Conservation (phyloP, 2,113 vertebrate species). For the Xenopus borealis region DNA sequence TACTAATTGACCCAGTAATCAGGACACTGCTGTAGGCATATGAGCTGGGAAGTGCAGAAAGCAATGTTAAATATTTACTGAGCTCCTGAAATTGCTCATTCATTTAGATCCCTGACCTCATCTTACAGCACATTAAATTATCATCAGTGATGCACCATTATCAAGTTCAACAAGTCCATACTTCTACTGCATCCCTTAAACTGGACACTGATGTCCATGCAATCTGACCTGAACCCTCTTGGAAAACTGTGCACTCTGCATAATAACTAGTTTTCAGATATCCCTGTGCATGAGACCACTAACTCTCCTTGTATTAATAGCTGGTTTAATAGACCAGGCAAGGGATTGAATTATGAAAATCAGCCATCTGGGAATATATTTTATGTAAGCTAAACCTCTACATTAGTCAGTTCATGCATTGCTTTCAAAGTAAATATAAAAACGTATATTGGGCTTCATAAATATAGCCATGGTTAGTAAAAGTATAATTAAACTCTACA, state of each 20-base stretch:
- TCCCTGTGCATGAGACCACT: too few relatives aligned
- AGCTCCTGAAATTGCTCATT: conserved; percentile 14
- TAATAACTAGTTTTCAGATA: too few relatives aligned
- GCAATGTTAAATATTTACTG: conserved; percentile 31
- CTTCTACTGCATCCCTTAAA: background rate
- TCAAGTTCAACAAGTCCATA: background rate
- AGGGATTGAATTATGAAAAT: too few relatives aligned
- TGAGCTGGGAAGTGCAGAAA: conserved; percentile 6
- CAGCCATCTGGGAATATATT: too few relatives aligned
- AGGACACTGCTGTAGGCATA: conserved; percentile 2
- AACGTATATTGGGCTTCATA: too few relatives aligned
- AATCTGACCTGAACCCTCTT: background rate
- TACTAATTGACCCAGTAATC: conserved; percentile 7
- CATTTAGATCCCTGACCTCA: conserved; percentile 20
- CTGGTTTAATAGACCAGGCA: too few relatives aligned
- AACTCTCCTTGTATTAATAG: too few relatives aligned
- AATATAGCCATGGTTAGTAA: too few relatives aligned
- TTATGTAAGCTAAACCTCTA: too few relatives aligned
- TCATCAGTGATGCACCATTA: background rate
- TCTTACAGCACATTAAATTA: conserved; percentile 8
- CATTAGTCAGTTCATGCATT: too few relatives aligned
- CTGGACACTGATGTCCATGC: background rate
- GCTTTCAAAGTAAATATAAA: too few relatives aligned
- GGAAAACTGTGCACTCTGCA: background rate
- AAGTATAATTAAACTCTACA: too few relatives aligned